Evolutionary conservation across 1,140 invertebrate genomes (phyloP).

Genomic region (Drosophila gunungcola): DNA sequence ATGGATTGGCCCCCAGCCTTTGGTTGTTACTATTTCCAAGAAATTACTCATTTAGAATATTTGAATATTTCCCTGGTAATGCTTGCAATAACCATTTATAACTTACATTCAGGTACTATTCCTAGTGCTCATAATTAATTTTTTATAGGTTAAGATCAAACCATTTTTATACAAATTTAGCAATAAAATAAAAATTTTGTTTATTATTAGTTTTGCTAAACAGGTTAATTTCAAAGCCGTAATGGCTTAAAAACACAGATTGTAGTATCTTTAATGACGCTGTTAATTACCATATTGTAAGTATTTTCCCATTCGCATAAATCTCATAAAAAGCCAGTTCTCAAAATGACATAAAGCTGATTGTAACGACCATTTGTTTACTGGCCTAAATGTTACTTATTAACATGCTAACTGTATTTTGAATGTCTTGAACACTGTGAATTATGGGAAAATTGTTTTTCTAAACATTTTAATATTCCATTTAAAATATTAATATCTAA

Average conservation of each 20-base stretch:
- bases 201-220: too few relatives aligned
- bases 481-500: background rate
- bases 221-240: too few relatives aligned
- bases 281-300: background rate
- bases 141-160: too few relatives aligned
- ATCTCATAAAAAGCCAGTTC: conserved; percentile 6
- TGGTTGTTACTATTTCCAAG: conserved; percentile 30
- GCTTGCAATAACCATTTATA: background rate
- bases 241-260: background rate
- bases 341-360: background rate
- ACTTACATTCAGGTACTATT: too few relatives aligned
- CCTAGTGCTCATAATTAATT: too few relatives aligned
- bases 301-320: conserved; percentile 7
- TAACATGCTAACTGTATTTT: background rate
- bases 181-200: too few relatives aligned
- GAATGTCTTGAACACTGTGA: background rate
- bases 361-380: conserved; percentile 10
- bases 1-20: conserved; percentile 47
- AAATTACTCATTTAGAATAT: conserved; percentile 42
- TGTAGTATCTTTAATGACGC: background rate
- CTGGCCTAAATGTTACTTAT: conserved; percentile 5
- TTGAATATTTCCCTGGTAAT: conserved; percentile 1
- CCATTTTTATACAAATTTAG: too few relatives aligned
- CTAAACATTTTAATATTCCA: background rate
- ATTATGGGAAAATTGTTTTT: too few relatives aligned